A percentile compares a stretch with the other conserved stretches of the same genome.
Evolutionary conservation across 2,113 vertebrate genomes (phyloP).

Genomic region (Myotis brandtii): DNA sequence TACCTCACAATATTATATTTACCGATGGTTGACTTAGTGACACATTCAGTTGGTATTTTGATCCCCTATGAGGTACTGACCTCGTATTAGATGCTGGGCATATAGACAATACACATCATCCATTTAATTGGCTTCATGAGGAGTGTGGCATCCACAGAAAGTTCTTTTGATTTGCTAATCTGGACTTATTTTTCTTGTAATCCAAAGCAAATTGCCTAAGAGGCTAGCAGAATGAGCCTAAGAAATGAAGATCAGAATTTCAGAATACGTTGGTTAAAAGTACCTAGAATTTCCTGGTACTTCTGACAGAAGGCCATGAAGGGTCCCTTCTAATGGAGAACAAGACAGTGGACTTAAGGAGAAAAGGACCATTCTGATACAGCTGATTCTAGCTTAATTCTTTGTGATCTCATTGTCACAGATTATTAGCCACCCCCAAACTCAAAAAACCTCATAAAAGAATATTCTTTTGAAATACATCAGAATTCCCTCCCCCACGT

Average conservation of each 20-base stretch:
- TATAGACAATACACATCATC: background rate
- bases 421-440: conserved; percentile 27
- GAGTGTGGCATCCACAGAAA: background rate
- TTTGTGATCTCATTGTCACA: conserved; percentile 9
- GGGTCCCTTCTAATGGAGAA: conserved; percentile 33
- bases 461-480: conserved; percentile 43
- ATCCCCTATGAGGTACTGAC: background rate
- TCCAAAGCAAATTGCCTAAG: background rate
- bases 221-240: background rate
- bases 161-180: conserved; percentile 14
- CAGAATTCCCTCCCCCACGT: background rate
- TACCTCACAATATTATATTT: background rate
- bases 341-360: background rate
- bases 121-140: background rate
- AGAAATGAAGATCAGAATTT: conserved; percentile 16
- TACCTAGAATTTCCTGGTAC: background rate
- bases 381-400: conserved; percentile 44
- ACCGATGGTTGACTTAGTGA: background rate
- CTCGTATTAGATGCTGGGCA: background rate
- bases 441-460: conserved; percentile 70
- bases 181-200: conserved; percentile 14
- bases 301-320: background rate
- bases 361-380: conserved; percentile 19
- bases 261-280: background rate
- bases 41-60: background rate